Evolutionary conservation across 2,888 invertebrate species (phyloP).

Genomic region (Diachrysia chrysitis): DNA sequence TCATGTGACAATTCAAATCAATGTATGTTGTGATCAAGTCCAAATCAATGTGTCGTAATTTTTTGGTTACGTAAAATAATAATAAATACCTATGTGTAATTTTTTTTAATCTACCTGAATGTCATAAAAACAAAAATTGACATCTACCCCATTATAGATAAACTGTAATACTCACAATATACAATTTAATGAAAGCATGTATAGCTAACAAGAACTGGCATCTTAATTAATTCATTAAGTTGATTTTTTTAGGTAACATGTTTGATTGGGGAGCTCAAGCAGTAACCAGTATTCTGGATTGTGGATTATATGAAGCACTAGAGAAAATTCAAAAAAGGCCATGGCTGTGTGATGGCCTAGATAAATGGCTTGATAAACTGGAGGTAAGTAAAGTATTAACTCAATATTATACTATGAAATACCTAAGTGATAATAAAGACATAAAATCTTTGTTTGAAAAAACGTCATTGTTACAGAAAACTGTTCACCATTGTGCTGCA

Average conservation of each 20-base stretch:
- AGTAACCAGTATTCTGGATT: conserved; percentile 95
- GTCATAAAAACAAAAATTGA: no score
- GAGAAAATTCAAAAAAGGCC: conserved; percentile 95
- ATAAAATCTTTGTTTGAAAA: conserved; percentile 32
- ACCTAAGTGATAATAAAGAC: conserved; percentile 12
- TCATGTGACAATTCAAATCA: no score
- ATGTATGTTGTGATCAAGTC: no score
- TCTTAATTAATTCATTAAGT: conserved; percentile 35
- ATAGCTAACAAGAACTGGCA: conserved; percentile 21
- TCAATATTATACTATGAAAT: conserved; percentile 7
- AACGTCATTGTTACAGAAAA: conserved; percentile 80
- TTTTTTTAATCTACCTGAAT: no score
- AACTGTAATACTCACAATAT: conserved; percentile 27
- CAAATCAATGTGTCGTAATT: no score
- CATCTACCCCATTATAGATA: no score
- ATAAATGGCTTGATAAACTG: conserved; percentile 94
- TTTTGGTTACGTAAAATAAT: no score
- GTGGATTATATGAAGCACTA: conserved; percentile 95
- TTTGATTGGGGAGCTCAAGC: conserved; percentile 99
- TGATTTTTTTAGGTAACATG: conserved; percentile 93
- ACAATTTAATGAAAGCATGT: conserved; percentile 11
- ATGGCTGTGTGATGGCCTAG: conserved; percentile 97
- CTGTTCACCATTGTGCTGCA: conserved; percentile 95
- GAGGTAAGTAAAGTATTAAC: conserved; percentile 76
- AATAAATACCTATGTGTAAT: no score